phyloP scores from a whole-genome alignment of 2,888 invertebrate species.

The Cenopis cana region DNA sequence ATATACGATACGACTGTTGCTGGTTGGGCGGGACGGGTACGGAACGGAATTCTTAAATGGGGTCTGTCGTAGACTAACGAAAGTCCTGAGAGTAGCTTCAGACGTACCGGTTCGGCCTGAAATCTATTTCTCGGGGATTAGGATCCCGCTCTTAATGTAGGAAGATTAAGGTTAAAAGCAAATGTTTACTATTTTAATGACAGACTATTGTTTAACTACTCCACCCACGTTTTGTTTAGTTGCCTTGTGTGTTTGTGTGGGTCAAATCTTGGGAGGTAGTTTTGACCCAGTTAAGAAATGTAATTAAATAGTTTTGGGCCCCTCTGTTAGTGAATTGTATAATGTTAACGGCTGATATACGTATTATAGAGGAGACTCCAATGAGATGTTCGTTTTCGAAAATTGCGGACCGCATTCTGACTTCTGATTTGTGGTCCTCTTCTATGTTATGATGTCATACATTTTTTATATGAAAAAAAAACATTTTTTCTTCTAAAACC shows the following conservation, averaged over 20 bases:
- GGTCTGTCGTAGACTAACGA: conserved; percentile 12
- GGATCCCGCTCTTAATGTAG: not conserved
- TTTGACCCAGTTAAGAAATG: conserved; percentile 20
- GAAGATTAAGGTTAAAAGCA: not conserved
- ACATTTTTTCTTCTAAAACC: no score
- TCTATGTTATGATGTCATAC: no score
- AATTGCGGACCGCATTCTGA: no score
- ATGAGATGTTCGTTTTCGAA: no score
- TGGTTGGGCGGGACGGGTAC: no score
- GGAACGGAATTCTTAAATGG: not conserved
- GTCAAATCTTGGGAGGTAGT: conserved; percentile 24
- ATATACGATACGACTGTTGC: no score
- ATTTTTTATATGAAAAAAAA: no score
- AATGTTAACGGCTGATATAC: not conserved
- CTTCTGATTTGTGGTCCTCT: no score
- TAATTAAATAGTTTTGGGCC: conserved; percentile 1
- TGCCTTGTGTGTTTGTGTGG: conserved; percentile 20
- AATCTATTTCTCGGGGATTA: conserved; percentile 4
- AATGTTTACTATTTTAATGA: conserved; percentile 20
- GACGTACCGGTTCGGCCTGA: not conserved
- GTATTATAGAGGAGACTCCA: no score
- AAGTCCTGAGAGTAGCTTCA: conserved; percentile 18
- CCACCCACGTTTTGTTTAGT: conserved; percentile 1
- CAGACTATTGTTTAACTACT: conserved; percentile 9
- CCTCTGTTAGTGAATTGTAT: not conserved